These are phyloP conservation scores for Calyptomena viridis DNA, from an alignment of 2,113 vertebrate species.

Conservation along the genomic window DNA sequence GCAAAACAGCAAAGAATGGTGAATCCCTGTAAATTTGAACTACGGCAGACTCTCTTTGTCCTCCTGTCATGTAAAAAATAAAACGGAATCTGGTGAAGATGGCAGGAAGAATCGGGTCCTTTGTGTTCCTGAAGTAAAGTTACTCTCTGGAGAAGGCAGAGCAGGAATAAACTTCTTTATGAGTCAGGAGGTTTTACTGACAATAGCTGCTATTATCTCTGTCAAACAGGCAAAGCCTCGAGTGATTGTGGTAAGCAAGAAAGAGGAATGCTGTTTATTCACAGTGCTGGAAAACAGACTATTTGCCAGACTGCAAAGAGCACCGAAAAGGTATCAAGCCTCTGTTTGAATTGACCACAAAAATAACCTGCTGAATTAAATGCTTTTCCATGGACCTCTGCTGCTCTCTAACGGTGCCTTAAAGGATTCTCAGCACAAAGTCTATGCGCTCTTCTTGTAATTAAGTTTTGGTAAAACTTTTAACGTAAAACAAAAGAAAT, in stretches of 20 bases:
- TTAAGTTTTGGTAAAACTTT: background rate
- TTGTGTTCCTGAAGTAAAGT: background rate
- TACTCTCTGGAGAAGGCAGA: background rate
- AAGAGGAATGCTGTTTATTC: background rate
- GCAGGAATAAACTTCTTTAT: conserved; percentile 9
- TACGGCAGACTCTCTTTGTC: background rate
- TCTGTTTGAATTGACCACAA: background rate
- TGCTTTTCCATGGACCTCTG: conserved; percentile 50
- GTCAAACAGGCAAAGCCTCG: conserved; percentile 20
- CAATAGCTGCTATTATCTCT: conserved; percentile 19
- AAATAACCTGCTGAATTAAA: background rate
- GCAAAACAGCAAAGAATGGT: background rate
- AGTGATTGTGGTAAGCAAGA: conserved; percentile 9
- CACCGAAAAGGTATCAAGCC: background rate
- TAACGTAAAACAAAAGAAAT: background rate
- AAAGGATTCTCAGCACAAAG: background rate
- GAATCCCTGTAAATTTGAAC: background rate
- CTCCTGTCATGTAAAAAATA: background rate
- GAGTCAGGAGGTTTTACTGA: conserved; percentile 5
- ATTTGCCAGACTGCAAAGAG: background rate
- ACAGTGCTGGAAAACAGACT: background rate
- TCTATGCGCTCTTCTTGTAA: background rate
- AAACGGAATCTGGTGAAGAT: background rate
- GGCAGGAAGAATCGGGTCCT: background rate
- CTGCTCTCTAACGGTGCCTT: conserved; percentile 58